Percentiles rank a stretch among this genome's conserved stretches.
Evolutionary conservation across 2,888 invertebrate genomes (phyloP).

Genomic region (Aphidius colemani): DNA sequence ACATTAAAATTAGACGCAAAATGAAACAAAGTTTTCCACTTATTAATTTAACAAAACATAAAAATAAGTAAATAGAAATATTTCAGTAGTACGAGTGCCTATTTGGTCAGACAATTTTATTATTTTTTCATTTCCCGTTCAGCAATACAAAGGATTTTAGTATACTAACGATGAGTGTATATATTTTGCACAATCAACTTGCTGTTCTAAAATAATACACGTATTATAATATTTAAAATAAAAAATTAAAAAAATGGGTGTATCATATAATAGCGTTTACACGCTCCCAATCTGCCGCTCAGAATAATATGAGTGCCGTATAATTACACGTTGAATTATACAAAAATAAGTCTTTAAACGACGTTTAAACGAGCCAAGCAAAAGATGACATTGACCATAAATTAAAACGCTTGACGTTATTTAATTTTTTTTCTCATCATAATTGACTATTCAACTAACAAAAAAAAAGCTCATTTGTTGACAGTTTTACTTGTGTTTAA

Average conservation of each 20-base stretch:
- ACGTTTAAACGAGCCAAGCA: conserved; percentile 17
- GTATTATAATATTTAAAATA: neutral
- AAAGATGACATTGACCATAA: neutral
- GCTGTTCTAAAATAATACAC: neutral
- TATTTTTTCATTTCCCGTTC: too few species aligned
- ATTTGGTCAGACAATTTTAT: too few species aligned
- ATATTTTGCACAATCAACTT: too few species aligned
- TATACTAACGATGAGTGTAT: too few species aligned
- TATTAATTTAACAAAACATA: too few species aligned
- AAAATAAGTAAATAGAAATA: too few species aligned
- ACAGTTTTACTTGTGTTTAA: too few species aligned
- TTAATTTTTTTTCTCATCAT: neutral
- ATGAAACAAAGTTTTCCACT: too few species aligned
- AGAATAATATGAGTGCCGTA: conserved; percentile 18
- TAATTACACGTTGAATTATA: conserved; percentile 25
- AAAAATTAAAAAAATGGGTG: conserved; percentile 15
- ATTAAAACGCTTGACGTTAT: conserved; percentile 5
- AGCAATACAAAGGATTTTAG: too few species aligned
- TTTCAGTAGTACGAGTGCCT: too few species aligned
- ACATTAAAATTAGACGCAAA: too few species aligned
- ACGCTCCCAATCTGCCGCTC: conserved; percentile 19
- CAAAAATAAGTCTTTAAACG: conserved; percentile 21
- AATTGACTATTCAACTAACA: neutral
- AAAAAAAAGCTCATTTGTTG: too few species aligned
- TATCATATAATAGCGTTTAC: conserved; percentile 25